These are phyloP conservation scores for Zalophus californianus DNA, from an alignment of 2,797 vertebrate species.

Conservation along the genomic window DNA sequence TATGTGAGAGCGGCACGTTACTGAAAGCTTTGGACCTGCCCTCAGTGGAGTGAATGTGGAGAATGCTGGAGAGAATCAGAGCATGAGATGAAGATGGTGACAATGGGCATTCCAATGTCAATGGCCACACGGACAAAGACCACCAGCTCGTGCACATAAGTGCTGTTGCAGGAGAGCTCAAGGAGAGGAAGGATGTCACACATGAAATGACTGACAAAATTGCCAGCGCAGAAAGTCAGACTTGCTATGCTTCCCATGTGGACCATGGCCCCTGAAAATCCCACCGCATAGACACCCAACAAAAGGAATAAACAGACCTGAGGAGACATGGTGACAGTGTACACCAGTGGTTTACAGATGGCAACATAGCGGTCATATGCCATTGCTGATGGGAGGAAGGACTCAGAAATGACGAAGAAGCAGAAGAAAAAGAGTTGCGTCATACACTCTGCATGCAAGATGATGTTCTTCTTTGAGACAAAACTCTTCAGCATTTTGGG, in stretches of 20 bases:
- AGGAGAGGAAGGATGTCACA: conserved; percentile 78
- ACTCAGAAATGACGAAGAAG: conserved; percentile 79
- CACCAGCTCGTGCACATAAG: conserved; percentile 41
- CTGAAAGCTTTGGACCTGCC: conserved; percentile 70
- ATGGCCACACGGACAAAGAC: conserved; percentile 29
- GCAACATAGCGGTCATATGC: conserved; percentile 75
- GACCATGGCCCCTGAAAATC: conserved; percentile 57
- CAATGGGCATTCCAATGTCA: conserved; percentile 32
- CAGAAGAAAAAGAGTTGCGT: conserved; percentile 78
- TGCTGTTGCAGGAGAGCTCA: conserved; percentile 62
- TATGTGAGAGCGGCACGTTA: conserved; percentile 72
- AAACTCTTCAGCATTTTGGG: conserved; percentile 80
- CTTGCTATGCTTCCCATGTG: conserved; percentile 67
- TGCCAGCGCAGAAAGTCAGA: conserved; percentile 69
- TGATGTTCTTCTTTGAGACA: conserved; percentile 65
- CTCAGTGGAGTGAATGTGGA: conserved; percentile 34
- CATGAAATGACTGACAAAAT: conserved; percentile 74
- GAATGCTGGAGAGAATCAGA: conserved; percentile 52
- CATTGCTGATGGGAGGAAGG: conserved; percentile 81
- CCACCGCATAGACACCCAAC: conserved; percentile 68
- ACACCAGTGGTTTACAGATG: conserved; percentile 77
- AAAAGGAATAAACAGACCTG: conserved; percentile 32
- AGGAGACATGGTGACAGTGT: conserved; percentile 66
- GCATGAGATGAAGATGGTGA: conserved; percentile 66
- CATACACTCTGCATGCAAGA: conserved; percentile 65